phyloP scores from a whole-genome alignment of 2,113 vertebrate genomes.

The Hoplias malabaricus region DNA sequence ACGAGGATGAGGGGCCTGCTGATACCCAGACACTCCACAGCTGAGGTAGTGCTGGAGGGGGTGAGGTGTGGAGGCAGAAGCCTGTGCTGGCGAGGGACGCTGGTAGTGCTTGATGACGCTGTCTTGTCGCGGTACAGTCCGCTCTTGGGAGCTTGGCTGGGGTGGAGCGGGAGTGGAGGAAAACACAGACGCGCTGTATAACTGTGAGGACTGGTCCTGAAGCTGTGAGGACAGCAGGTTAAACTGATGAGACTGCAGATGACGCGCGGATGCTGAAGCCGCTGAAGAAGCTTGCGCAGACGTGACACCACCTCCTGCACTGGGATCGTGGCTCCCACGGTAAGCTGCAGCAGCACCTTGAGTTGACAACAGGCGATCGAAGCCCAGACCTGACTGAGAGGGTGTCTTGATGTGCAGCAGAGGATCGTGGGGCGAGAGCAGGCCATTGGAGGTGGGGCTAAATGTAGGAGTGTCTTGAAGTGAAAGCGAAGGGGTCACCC shows the following conservation, averaged over 20 bases:
- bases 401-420: conserved; percentile 84
- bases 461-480: conserved; percentile 91
- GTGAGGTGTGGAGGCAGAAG: conserved; percentile 80
- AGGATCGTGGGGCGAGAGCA: conserved; percentile 85
- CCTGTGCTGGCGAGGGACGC: conserved; percentile 81
- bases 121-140: conserved; percentile 87
- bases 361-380: conserved; percentile 78
- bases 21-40: conserved; percentile 87
- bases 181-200: conserved; percentile 88
- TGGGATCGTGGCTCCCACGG: conserved; percentile 77
- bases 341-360: conserved; percentile 75
- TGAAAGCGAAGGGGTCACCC: conserved; percentile 81
- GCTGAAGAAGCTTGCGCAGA: conserved; percentile 71
- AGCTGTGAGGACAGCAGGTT: conserved; percentile 89
- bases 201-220: conserved; percentile 81
- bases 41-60: conserved; percentile 92
- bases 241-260: conserved; percentile 87
- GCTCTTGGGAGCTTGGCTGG: conserved; percentile 76
- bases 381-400: conserved; percentile 78
- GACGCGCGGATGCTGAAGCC: conserved; percentile 78
- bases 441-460: conserved; percentile 88
- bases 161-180: conserved; percentile 81
- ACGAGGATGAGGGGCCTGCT: conserved; percentile 78
- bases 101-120: conserved; percentile 98
- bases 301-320: conserved; percentile 59